Percentiles rank a stretch among this genome's conserved stretches.
These are phyloP conservation scores for Arizona elegans DNA, from an alignment of 2,113 vertebrate species.

Conservation along the genomic window DNA sequence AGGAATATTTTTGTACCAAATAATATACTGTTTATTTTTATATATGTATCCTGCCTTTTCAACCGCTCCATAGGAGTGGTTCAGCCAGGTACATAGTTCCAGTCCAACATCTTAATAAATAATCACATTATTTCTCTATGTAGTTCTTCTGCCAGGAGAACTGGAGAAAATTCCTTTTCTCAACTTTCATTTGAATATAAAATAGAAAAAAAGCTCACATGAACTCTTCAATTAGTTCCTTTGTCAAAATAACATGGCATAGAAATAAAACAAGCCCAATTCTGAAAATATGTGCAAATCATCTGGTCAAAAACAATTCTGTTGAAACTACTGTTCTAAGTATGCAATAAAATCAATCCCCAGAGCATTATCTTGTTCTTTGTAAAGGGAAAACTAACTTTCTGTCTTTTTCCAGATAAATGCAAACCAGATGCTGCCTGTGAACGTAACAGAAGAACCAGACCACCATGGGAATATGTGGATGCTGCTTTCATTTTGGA, in stretches of 20 bases:
- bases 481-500: conserved; percentile 65
- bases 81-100: neutral
- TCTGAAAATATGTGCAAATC: neutral
- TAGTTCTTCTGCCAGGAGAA: neutral
- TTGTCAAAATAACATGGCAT: neutral
- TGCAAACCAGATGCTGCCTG: conserved; percentile 57
- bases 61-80: neutral
- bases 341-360: neutral
- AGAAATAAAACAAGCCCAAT: neutral
- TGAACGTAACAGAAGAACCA: neutral
- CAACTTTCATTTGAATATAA: neutral
- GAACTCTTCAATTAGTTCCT: neutral
- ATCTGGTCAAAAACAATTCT: neutral
- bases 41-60: neutral
- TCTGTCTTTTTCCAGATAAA: conserved; percentile 52
- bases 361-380: neutral
- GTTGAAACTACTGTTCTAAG: neutral
- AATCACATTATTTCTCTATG: neutral
- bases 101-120: neutral
- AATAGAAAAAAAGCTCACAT: neutral
- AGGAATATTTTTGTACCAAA: neutral
- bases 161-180: neutral
- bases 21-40: neutral
- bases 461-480: neutral
- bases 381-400: neutral